These are phyloP conservation scores for Popillia japonica DNA, from an alignment of 1,140 invertebrate genomes.

Conservation along the genomic window DNA sequence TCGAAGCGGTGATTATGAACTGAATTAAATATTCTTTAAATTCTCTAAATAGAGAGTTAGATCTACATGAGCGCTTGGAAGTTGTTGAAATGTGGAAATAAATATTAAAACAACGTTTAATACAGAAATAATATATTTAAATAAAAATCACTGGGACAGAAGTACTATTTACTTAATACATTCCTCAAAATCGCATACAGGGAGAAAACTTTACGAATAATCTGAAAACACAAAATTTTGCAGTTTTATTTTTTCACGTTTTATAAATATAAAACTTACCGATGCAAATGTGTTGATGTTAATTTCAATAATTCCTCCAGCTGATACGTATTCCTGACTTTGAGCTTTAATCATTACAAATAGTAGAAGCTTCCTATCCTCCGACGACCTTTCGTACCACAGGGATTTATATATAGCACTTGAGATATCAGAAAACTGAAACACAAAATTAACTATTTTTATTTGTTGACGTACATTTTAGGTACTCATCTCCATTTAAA, in stretches of 20 bases:
- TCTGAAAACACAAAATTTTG: background rate
- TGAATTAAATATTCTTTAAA: too few relatives aligned
- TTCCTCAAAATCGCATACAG: background rate
- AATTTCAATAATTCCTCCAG: background rate
- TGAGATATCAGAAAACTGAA: background rate
- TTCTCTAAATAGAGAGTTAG: too few relatives aligned
- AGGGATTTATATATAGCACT: background rate
- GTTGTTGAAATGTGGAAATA: too few relatives aligned
- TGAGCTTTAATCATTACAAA: background rate
- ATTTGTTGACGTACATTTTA: too few relatives aligned
- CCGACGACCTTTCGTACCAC: background rate
- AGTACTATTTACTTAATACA: background rate
- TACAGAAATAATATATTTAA: too few relatives aligned
- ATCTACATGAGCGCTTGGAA: too few relatives aligned
- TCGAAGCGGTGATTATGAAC: too few relatives aligned
- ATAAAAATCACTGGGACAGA: too few relatives aligned
- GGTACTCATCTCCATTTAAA: too few relatives aligned
- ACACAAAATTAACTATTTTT: background rate
- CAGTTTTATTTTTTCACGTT: background rate
- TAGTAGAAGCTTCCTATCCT: background rate
- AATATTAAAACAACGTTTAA: too few relatives aligned
- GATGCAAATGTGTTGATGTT: background rate
- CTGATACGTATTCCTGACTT: background rate
- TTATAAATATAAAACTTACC: background rate
- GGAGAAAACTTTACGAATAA: background rate